Percentiles rank a stretch among this genome's conserved stretches.
Evolutionary conservation across 2,113 vertebrate genomes (phyloP).

Genomic region (Sphyrna mokarran): DNA sequence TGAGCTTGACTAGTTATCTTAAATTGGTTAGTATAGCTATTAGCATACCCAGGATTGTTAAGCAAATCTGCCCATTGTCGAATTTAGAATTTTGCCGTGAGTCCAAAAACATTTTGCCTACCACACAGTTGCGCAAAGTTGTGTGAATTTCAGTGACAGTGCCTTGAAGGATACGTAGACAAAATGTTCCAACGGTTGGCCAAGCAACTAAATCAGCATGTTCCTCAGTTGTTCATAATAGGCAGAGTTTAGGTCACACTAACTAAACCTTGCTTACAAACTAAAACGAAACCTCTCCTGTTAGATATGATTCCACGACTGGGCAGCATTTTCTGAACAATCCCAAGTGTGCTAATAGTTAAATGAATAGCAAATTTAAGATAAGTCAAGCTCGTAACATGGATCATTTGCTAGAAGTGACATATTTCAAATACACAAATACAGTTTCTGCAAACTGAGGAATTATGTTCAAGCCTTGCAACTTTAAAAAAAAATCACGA

Average conservation of each 20-base stretch:
- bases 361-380: neutral
- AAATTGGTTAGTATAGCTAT: neutral
- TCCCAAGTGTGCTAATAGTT: neutral
- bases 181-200: no score
- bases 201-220: neutral
- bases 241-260: neutral
- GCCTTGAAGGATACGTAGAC: neutral
- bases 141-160: neutral
- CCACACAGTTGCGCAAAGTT: neutral
- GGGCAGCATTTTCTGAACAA: neutral
- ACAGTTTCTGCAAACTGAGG: no score
- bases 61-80: neutral
- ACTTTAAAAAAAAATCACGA: no score
- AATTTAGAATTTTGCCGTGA: neutral
- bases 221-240: neutral
- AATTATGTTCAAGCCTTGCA: no score
- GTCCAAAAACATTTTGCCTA: neutral
- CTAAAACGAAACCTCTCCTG: neutral
- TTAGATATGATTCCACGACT: neutral
- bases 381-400: neutral
- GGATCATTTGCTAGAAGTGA: neutral
- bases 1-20: neutral
- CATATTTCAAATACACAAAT: neutral
- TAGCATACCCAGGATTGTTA: neutral
- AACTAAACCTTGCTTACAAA: neutral